Conservation (phyloP, 1,140 invertebrate species). For the Psix sp. region DNA sequence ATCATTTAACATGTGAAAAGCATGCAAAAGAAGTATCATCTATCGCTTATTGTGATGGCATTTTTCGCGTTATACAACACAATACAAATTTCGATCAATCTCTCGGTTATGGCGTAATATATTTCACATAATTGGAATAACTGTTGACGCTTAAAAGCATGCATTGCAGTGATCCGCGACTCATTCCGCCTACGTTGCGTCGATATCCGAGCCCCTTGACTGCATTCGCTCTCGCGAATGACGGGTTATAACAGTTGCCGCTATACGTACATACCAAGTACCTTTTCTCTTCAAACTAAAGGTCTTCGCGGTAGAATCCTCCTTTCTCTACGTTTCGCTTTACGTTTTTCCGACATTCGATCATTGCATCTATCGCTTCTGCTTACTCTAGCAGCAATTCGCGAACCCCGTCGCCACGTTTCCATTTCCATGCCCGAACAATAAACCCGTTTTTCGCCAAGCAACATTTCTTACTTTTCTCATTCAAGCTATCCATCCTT, state of each 20-base stretch:
- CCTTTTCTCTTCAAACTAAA: slow-evolving; percentile 65
- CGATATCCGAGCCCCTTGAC: slow-evolving; percentile 34
- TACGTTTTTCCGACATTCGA: slow-evolving; percentile 63
- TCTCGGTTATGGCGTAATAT: slow-evolving; percentile 23
- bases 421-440: too few species aligned
- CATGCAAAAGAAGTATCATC: neutral
- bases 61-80: slow-evolving; percentile 14
- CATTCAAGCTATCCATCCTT: too few species aligned
- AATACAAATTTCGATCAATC: slow-evolving; percentile 37
- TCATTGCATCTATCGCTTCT: slow-evolving; percentile 22
- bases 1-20: neutral
- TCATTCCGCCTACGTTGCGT: slow-evolving; percentile 41
- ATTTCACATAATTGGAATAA: slow-evolving; percentile 54
- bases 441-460: too few species aligned
- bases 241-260: slow-evolving; percentile 53
- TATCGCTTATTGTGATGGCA: slow-evolving; percentile 2
- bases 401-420: too few species aligned
- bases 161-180: slow-evolving; percentile 22
- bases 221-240: slow-evolving; percentile 45
- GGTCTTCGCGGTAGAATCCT: slow-evolving; percentile 67
- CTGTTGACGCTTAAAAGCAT: slow-evolving; percentile 41
- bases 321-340: slow-evolving; percentile 65
- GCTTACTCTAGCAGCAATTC: too few species aligned
- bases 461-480: too few species aligned
- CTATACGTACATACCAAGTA: slow-evolving; percentile 51